A percentile compares a stretch with the other conserved stretches of the same genome.
phyloP scores from a whole-genome alignment of 2,113 vertebrate genomes.

The Ochotona princeps region DNA sequence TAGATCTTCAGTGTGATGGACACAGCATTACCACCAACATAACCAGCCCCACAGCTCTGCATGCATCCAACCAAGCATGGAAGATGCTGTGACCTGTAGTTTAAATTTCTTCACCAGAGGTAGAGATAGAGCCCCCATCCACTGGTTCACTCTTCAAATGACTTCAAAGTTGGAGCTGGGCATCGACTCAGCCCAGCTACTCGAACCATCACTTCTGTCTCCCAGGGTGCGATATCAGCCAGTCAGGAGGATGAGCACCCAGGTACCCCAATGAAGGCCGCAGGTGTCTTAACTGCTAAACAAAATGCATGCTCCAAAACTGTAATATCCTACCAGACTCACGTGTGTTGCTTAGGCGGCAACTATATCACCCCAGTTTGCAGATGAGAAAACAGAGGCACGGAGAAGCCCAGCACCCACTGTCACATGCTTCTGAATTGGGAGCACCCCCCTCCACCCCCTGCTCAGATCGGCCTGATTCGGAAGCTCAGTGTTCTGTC shows the following conservation, averaged over 20 bases:
- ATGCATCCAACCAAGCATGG: neutral
- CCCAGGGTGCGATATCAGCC: too few species aligned
- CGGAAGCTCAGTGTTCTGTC: neutral
- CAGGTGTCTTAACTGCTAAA: too few species aligned
- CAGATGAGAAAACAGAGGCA: neutral
- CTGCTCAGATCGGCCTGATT: too few species aligned
- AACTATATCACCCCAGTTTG: neutral
- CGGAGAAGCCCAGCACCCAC: neutral
- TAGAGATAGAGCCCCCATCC: too few species aligned
- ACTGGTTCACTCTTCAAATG: too few species aligned
- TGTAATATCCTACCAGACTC: neutral
- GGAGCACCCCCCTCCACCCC: neutral
- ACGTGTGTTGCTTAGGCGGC: neutral
- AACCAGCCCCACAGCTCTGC: neutral
- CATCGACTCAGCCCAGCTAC: too few species aligned
- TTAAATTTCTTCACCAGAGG: too few species aligned
- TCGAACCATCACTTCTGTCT: too few species aligned
- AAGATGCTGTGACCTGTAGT: accelerated
- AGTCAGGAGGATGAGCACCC: too few species aligned
- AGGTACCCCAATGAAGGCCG: too few species aligned
- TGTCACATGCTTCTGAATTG: accelerated
- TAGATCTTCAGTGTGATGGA: neutral
- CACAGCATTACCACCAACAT: neutral
- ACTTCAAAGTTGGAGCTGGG: too few species aligned
- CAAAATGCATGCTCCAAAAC: too few species aligned